Percentiles rank a stretch among this genome's conserved stretches.
Evolutionary conservation across 2,797 vertebrate species (phyloP).

Genomic region (Neosalanx taihuensis): DNA sequence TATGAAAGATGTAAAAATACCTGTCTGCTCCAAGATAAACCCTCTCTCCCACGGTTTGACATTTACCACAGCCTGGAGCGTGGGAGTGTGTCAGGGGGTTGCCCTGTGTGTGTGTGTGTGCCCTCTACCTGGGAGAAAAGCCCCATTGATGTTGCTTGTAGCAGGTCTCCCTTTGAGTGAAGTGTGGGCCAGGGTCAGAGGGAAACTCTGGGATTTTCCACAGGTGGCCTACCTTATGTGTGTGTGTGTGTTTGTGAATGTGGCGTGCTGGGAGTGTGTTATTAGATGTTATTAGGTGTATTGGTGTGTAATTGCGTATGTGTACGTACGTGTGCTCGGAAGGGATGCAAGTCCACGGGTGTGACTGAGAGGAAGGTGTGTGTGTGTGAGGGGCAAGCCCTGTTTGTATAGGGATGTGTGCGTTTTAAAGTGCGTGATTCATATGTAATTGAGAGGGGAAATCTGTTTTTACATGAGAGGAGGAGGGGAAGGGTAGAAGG

Average conservation of each 20-base stretch:
- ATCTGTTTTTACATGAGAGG: conserved; percentile 59
- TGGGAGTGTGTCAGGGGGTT: conserved; percentile 65
- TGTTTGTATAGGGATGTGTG: conserved; percentile 55
- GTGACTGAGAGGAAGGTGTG: conserved; percentile 19
- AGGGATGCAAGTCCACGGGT: not conserved
- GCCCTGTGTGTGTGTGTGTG: conserved; percentile 44
- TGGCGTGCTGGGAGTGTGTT: not conserved
- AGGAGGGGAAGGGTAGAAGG: not conserved
- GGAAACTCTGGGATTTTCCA: conserved; percentile 69
- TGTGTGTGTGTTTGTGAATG: conserved; percentile 12
- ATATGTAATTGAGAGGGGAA: conserved; percentile 60
- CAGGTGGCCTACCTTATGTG: conserved; percentile 22
- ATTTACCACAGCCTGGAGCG: conserved; percentile 78
- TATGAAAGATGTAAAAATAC: conserved; percentile 83
- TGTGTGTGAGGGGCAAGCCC: conserved; percentile 16
- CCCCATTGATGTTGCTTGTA: conserved; percentile 76
- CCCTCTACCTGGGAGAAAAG: conserved; percentile 77
- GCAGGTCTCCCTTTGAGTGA: conserved; percentile 67
- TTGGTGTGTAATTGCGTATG: not conserved
- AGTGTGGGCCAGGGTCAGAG: conserved; percentile 57
- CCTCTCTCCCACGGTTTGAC: conserved; percentile 73
- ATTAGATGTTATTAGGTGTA: no score
- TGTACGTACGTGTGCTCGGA: conserved; percentile 16
- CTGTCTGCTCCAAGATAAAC: conserved; percentile 81
- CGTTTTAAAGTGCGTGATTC: conserved; percentile 55